These are phyloP conservation scores for Poecilia gillii DNA, from an alignment of 2,797 vertebrate species.

Conservation along the genomic window DNA sequence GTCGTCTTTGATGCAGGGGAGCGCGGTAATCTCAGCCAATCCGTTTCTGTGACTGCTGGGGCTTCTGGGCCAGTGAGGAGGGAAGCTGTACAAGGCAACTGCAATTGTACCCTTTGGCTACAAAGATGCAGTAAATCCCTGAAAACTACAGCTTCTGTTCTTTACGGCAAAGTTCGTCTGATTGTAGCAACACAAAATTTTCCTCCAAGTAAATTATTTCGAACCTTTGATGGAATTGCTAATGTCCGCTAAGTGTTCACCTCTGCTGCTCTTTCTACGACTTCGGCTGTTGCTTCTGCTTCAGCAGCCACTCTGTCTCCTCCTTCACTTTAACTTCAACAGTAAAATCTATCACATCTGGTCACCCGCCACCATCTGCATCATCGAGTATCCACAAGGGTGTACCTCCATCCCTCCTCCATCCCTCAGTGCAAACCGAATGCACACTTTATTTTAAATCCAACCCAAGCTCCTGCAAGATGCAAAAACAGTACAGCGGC, in stretches of 20 bases:
- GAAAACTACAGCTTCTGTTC: constrained; percentile 55
- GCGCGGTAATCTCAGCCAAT: constrained; percentile 84
- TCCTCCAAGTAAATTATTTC: constrained; percentile 10
- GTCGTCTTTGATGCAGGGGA: constrained; percentile 74
- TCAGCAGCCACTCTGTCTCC: neutral
- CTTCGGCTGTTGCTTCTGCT: neutral
- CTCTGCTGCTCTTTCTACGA: neutral
- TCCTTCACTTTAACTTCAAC: neutral
- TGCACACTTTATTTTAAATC: neutral
- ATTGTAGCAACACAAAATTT: constrained; percentile 32
- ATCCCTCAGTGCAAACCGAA: neutral
- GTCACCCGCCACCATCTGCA: neutral
- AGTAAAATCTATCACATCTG: neutral
- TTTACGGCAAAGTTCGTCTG: constrained; percentile 72
- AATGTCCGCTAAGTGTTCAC: neutral
- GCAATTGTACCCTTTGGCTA: constrained; percentile 76
- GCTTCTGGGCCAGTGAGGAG: constrained; percentile 65
- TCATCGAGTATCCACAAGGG: neutral
- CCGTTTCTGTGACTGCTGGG: constrained; percentile 79
- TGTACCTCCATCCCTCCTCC: neutral
- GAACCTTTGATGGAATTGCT: neutral
- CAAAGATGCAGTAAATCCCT: constrained; percentile 77
- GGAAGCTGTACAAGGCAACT: constrained; percentile 68
- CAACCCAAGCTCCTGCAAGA: neutral
- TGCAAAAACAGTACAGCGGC: neutral